Evolutionary conservation across 2,888 invertebrate genomes (phyloP).

Genomic region (Disparrhopalites patrizii): DNA sequence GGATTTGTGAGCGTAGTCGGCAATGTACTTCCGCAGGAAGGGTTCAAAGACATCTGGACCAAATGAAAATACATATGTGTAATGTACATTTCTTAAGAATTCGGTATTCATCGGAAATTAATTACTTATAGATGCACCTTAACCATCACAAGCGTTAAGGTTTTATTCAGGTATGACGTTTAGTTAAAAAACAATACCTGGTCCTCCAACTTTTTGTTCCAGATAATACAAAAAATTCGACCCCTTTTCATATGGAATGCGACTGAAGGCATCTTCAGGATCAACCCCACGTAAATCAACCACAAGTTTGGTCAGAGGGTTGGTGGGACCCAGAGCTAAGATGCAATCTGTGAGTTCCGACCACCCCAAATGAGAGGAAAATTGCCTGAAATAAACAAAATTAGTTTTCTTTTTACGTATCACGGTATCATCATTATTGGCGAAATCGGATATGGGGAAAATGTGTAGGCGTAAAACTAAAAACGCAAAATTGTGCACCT

Average conservation of each 20-base stretch:
- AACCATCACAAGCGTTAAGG: no score
- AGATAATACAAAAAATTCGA: slow-evolving; percentile 80
- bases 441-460: neutral
- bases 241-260: slow-evolving; percentile 91
- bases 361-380: slow-evolving; percentile 72
- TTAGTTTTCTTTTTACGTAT: neutral
- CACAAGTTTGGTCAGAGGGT: slow-evolving; percentile 74
- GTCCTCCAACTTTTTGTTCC: slow-evolving; percentile 76
- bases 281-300: slow-evolving; percentile 72
- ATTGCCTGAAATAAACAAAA: slow-evolving; percentile 63
- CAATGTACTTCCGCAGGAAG: slow-evolving; percentile 75
- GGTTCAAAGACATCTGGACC: slow-evolving; percentile 65
- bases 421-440: no score
- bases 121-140: no score
- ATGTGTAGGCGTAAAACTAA: neutral
- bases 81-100: neutral
- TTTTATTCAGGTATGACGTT: neutral
- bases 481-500: slow-evolving; percentile 25
- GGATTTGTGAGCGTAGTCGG: slow-evolving; percentile 73
- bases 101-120: neutral
- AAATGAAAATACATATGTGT: neutral
- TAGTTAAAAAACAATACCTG: slow-evolving; percentile 56
- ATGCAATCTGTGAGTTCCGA: slow-evolving; percentile 72
- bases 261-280: slow-evolving; percentile 88
- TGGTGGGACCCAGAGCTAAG: slow-evolving; percentile 58